A percentile compares a stretch with the other conserved stretches of the same genome.
Evolutionary conservation across 37 sponge, comb jelly and placozoan species (phyloP).

Genomic region (Beroe forskalii): DNA sequence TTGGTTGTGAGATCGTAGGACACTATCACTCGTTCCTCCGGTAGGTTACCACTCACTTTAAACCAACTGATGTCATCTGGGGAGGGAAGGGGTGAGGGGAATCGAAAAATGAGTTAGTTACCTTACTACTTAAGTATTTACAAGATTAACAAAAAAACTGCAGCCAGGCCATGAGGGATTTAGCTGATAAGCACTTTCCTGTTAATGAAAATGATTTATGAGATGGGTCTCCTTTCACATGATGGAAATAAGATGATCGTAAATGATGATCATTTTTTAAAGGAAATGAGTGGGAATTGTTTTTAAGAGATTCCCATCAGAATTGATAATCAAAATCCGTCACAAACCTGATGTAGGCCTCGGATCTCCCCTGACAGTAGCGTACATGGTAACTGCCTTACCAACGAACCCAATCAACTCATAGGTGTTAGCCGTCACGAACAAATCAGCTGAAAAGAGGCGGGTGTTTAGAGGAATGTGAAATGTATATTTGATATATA

Average conservation of each 20-base stretch:
- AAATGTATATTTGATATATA: too few species aligned
- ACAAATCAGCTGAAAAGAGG: constrained; percentile 42
- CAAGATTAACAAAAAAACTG: too few species aligned
- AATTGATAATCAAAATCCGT: too few species aligned
- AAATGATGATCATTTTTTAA: too few species aligned
- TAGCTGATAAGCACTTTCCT: too few species aligned
- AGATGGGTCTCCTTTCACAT: too few species aligned
- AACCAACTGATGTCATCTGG: constrained; percentile 59
- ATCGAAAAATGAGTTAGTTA: not conserved
- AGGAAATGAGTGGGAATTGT: too few species aligned
- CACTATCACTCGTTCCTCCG: not conserved
- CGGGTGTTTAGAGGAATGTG: not conserved
- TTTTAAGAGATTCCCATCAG: too few species aligned
- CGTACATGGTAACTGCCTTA: constrained; percentile 43
- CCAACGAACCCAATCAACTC: constrained; percentile 62
- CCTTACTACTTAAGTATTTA: not conserved
- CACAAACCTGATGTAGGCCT: constrained; percentile 33
- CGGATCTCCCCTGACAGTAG: constrained; percentile 52
- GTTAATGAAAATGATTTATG: too few species aligned
- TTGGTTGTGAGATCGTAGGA: constrained; percentile 12
- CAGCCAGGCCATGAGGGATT: too few species aligned
- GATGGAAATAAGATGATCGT: too few species aligned
- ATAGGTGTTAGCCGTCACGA: constrained; percentile 61
- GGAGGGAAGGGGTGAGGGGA: too few species aligned
- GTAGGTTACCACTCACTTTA: constrained; percentile 21